Evolutionary conservation across 2,113 vertebrate genomes (phyloP), one percentile per base, ranked within the genome.

Genomic region (Picathartes gymnocephalus): DNA sequence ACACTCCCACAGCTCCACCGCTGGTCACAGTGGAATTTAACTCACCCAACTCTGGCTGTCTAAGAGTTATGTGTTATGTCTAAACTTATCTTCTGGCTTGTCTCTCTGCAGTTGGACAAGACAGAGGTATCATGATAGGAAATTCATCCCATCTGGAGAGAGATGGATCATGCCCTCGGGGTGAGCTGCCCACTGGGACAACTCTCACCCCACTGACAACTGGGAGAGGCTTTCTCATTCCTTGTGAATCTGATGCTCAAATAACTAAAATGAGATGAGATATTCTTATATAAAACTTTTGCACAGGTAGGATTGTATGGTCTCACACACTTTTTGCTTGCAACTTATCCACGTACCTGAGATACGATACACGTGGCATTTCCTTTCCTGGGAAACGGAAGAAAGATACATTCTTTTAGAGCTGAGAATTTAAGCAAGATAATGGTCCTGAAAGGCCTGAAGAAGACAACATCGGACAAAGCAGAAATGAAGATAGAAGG

Each of bases 141-240:
- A 79, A 85, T 61, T 48, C 4, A 61, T 40, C 48, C 48, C 15
- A 11, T 64, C 40, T 76, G 40, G 42, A 87, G 44, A 64, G 7
- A 68, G 25, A 81, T 4, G 27, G 24, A 45, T 60, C 44, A 33
- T 9, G 56, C 1, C 0, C 14, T 13, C 0, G 0, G 7, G 31
- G 15, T 58, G 64, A 40, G 54, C 0, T 68, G 21, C 30, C 33
- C 47, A 33, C 9, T 4, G 5, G 20, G 10, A 51, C 69, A 84
- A 14, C 19, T 31, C 48, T 85, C 12, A 37, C 21, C 60, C 44
- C n/a, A 72, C 8, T 0, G 0, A 77, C 4, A 64, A 31, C 27
- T 22, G 11, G 15, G 10, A n/a, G 10, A 91, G 44, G 17, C 20
- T 86, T 66, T 89, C 50, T 64, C 31, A 15, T 11, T 60, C 47